Conservation (phyloP, 2,797 vertebrate species). For the Sebastes aleutianus region DNA sequence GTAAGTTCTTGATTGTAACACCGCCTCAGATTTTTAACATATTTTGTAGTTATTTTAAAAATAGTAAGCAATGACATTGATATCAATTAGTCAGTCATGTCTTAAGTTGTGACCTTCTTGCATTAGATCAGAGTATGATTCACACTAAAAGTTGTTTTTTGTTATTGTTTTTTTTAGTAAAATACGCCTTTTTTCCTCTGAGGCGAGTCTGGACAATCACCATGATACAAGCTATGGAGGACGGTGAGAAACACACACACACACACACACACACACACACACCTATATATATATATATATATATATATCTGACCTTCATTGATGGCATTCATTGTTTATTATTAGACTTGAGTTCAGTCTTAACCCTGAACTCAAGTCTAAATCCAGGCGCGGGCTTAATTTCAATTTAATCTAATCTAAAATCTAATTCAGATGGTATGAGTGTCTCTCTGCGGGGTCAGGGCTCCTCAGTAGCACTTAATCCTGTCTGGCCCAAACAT, state of each 20-base stretch:
- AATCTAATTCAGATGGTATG: conserved; percentile 35
- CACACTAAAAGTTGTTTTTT: background rate
- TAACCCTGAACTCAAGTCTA: background rate
- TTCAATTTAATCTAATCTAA: background rate
- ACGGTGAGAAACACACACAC: conserved; percentile 51
- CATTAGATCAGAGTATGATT: background rate
- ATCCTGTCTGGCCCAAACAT: conserved; percentile 31
- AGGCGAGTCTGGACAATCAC: background rate
- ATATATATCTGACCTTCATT: background rate
- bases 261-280: conserved; percentile 3
- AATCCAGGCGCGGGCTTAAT: background rate
- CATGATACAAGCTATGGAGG: conserved; percentile 63
- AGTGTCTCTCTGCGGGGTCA: conserved; percentile 7
- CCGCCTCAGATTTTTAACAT: background rate
- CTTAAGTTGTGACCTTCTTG: background rate
- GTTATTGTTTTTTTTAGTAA: conserved; percentile 8
- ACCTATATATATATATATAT: background rate
- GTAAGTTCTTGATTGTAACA: background rate
- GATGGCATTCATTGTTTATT: background rate
- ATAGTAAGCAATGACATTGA: background rate
- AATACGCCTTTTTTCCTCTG: background rate
- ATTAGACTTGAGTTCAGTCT: background rate
- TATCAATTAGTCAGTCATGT: background rate
- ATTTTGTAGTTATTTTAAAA: background rate
- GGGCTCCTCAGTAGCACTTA: conserved; percentile 8